Evolutionary conservation across 30 jellyfish, hydroid and myxozoan genomes (phyloP), one percentile per base, ranked within the genome.

Genomic region (Pelagia noctiluca): DNA sequence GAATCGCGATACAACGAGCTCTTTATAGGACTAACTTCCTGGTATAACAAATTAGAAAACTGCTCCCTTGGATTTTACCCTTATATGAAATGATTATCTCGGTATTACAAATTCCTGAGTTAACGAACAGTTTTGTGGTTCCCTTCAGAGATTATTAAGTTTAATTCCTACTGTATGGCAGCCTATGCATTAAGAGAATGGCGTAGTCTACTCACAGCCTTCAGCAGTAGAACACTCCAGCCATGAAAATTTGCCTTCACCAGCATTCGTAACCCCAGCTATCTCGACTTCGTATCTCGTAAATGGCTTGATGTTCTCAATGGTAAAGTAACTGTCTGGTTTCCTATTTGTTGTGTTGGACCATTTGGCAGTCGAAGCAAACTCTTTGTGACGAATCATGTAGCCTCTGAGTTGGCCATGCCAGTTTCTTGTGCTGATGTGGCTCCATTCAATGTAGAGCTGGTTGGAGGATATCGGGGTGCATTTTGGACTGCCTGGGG

Each of bases 201-300:
- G 19, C 21, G 54, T 1, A n/a, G 1, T 11, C 29, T 10, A 31
- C 77, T 18, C 54, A 83, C 94, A 88, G 2, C 76, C 94, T 54
- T 83, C 87, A 1, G 34, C 72, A 7, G 94, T 83, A 30, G 16
- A 4, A 71, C 94, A 83, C 8, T 50, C 23, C 32, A 75, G 28
- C 94, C 94, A 71, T 2, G 80, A 30, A 35, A 61, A 25, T 2
- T 88, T 88, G 25, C 94, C 94, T 12, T 7, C 37, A 1, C 94
- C 94, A 21, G 67, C 42, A 24, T 75, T 2, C 13, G 94, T 70
- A 19, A 30, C 46, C 2, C 88, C 94, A 35, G 87, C 87, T 1
- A 83, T 71, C 25, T 83, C 61, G 5, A 83, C 29, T 22, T 83
- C 94, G 71, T 69, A 83, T 42, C 72, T 33, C 36, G 77, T 29